Percentiles rank a stretch among this genome's conserved stretches.
These are phyloP conservation scores for Drosophila nr. fundita DNA, from an alignment of 2,888 invertebrate genomes.

Conservation along the genomic window DNA sequence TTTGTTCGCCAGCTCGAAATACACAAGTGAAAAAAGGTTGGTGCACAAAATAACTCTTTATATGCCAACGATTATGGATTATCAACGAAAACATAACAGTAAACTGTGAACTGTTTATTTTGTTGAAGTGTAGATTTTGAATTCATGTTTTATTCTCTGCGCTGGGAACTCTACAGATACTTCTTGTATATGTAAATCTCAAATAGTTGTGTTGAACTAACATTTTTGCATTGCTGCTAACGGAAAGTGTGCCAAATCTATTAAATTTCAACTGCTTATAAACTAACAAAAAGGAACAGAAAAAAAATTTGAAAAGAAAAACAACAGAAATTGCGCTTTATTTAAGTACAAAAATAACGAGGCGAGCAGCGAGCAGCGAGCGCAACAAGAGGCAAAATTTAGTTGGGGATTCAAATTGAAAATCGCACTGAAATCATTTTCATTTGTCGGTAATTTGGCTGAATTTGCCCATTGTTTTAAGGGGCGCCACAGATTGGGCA, in stretches of 20 bases:
- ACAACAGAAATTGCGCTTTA: slow-evolving; percentile 75
- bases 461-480: slow-evolving; percentile 53
- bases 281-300: slow-evolving; percentile 47
- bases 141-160: background rate
- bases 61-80: background rate
- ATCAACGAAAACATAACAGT: background rate
- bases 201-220: slow-evolving; percentile 40
- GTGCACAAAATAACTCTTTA: background rate
- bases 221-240: slow-evolving; percentile 51
- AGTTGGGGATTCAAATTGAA: slow-evolving; percentile 55
- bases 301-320: slow-evolving; percentile 7
- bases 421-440: slow-evolving; percentile 62
- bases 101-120: background rate
- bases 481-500: slow-evolving; percentile 14
- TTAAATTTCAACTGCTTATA: slow-evolving; percentile 78
- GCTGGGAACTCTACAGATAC: background rate
- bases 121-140: background rate
- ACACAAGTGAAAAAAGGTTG: slow-evolving; percentile 55
- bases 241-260: slow-evolving; percentile 80
- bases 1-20: slow-evolving; percentile 43
- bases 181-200: background rate
- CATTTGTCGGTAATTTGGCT: slow-evolving; percentile 47
- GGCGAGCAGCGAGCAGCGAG: slow-evolving; percentile 27
- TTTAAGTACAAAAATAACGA: slow-evolving; percentile 77
- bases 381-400: slow-evolving; percentile 32